Evolutionary conservation across 2,888 invertebrate species (phyloP).

Genomic region (Exephanes ischioxanthus): DNA sequence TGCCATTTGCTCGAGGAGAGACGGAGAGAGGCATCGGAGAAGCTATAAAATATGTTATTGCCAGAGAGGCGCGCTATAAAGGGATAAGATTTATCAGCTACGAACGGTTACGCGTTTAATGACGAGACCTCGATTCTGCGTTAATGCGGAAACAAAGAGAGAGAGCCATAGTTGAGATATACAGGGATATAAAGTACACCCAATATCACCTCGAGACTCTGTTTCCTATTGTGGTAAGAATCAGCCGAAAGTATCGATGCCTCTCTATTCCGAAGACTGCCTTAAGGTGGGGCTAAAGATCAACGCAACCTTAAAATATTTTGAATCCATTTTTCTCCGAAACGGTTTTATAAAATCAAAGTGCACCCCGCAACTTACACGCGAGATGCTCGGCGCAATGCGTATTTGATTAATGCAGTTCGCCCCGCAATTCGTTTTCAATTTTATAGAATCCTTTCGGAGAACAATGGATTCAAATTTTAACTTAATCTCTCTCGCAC

Average conservation of each 20-base stretch:
- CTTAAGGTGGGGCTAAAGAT: no score
- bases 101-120: constrained; percentile 76
- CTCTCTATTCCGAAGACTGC: no score
- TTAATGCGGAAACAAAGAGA: constrained; percentile 51
- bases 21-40: constrained; percentile 69
- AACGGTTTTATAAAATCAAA: no score
- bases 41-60: constrained; percentile 81
- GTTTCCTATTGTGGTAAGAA: constrained; percentile 23
- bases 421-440: no score
- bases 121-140: constrained; percentile 70
- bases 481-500: no score
- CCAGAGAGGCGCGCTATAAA: constrained; percentile 77
- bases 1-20: constrained; percentile 75
- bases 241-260: neutral
- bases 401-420: no score
- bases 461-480: no score
- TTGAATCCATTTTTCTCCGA: no score
- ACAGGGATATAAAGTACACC: constrained; percentile 51
- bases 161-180: constrained; percentile 25
- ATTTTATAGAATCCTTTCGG: no score
- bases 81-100: constrained; percentile 82
- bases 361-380: no score
- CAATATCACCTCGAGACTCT: constrained; percentile 4
- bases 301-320: no score
- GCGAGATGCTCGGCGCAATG: no score